phyloP scores from a whole-genome alignment of 1,140 invertebrate genomes.

The Neodiprion lecontei region DNA sequence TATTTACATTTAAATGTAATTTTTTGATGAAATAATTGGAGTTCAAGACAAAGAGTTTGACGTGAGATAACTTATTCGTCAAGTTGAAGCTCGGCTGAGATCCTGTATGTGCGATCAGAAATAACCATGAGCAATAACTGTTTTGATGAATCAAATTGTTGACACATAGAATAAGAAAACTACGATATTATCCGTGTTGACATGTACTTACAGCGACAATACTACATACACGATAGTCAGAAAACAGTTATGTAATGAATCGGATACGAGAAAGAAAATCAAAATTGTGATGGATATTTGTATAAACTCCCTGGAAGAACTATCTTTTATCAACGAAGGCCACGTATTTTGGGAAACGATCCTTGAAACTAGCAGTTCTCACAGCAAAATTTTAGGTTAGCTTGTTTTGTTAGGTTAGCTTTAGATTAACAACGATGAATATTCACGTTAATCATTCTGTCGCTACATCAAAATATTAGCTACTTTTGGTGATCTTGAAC shows the following conservation, averaged over 20 bases:
- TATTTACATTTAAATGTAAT: neutral
- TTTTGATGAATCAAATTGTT: neutral
- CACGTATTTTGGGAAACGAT: conserved; percentile 32
- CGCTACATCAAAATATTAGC: neutral
- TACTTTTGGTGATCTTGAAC: neutral
- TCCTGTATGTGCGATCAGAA: neutral
- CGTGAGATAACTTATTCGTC: neutral
- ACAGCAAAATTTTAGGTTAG: conserved; percentile 47
- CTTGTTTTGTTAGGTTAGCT: conserved; percentile 52
- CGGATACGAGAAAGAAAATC: neutral
- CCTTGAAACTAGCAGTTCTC: conserved; percentile 32
- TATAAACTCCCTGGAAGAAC: neutral
- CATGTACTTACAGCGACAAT: neutral
- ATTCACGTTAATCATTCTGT: neutral
- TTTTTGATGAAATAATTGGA: neutral
- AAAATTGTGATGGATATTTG: neutral
- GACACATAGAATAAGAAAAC: neutral
- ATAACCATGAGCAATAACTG: neutral
- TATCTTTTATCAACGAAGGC: conserved; percentile 9
- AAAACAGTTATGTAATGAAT: neutral
- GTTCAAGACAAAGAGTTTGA: neutral
- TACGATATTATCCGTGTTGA: neutral
- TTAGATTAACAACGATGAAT: neutral
- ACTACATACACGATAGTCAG: neutral
- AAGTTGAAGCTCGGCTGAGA: neutral